Evolutionary conservation across 2,797 vertebrate species (phyloP), one percentile per base, ranked within the genome.

Genomic region (Acipenser oxyrinchus): DNA sequence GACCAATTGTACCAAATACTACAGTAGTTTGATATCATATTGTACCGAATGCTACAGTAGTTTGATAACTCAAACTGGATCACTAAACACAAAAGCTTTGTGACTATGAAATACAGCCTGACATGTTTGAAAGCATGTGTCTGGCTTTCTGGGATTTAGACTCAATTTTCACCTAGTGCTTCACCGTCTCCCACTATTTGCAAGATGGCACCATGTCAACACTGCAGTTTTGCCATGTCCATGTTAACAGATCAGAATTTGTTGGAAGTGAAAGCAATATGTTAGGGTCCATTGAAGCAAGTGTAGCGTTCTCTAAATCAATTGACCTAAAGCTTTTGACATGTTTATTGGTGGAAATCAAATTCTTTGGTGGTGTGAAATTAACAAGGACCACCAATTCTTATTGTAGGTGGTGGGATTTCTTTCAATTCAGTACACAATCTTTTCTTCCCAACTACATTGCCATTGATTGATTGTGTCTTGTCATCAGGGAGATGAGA

Each of bases 131-230:
- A 50, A 58, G 59, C 73, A 78, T 67, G 64, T 72, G 70, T 79
- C 73, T 75, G 71, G 72, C 69, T 79, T 79, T 80, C 73, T 58
- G 57, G 64, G 70, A 77, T 72, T 65, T 66, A 51, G 75, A 76
- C 73, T 83, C 79, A 81, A 84, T 84, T 83, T 78, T 81, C 75
- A 74, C 76, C 77, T 77, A 70, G 48, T 65, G 72, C 76, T 79
- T 53, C 58, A 67, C 71, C 76, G 77, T 75, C 76, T 70, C 70
- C 77, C 76, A 77, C 52, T 53, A 71, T 70, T 68, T 69, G 66
- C 72, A 75, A 72, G 70, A 69, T 60, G 63, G 66, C 62, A 59
- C 66, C 51, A 65, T 63, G 65, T 70, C 70, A 72, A 66, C 55
- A 62, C 59, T 13, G 11, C 51, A 61, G 64, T 57, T 67, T 71